Evolutionary conservation across 2,888 invertebrate species (phyloP).

Genomic region (Dione juno): DNA sequence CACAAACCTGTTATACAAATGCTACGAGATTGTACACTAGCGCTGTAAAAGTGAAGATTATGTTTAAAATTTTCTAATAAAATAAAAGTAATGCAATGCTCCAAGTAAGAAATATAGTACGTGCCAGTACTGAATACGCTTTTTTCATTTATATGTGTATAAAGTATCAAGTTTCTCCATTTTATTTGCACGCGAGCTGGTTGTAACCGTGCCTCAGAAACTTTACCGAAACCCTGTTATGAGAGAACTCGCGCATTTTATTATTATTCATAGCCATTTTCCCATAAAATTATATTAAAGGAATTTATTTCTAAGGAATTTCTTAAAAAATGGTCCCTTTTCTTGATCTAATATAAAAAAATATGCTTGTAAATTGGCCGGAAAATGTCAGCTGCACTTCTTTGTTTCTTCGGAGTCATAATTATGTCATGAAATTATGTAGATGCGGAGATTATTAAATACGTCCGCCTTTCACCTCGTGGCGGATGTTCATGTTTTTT

Average conservation of each 20-base stretch:
- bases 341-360: conserved; percentile 18
- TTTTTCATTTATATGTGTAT: not conserved
- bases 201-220: not conserved
- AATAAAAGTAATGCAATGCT: too few species aligned
- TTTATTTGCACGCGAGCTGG: conserved; percentile 1
- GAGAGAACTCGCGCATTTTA: conserved; percentile 15
- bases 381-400: conserved; percentile 13
- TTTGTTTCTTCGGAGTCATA: conserved; percentile 9
- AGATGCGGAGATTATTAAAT: conserved; percentile 16
- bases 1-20: too few species aligned
- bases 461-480: not conserved
- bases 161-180: not conserved
- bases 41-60: too few species aligned
- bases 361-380: not conserved
- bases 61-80: too few species aligned
- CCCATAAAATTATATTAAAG: conserved; percentile 16
- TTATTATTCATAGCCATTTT: conserved; percentile 30
- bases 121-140: not conserved
- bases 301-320: not conserved
- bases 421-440: conserved; percentile 15
- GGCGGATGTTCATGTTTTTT: not conserved
- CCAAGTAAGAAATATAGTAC: too few species aligned
- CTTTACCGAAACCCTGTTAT: conserved; percentile 5
- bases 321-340: not conserved
- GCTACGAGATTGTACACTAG: too few species aligned